Base-by-base conservation (phyloP, 2,888 invertebrate species). In the Leptinotarsa haldemani region DNA sequence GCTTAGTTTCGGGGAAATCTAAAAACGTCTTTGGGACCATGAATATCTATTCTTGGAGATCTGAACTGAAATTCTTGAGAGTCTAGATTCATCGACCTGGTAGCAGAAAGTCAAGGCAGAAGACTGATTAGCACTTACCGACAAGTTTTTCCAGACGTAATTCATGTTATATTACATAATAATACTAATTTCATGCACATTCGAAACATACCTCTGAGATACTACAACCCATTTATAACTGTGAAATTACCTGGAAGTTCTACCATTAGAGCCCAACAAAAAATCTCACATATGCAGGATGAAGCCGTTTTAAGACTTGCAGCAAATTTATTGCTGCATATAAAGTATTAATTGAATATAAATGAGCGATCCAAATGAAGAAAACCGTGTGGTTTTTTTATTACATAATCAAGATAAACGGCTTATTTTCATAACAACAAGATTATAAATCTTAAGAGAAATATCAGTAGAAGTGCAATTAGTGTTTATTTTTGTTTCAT, bases 301-400 rank as follows among this genome's bases (percentile, higher is more conserved):
- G 56, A 3, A 16, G 15, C 16, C 53, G 56, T 56, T 68, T 58
- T 46, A 30, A 56, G 56, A 68, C 56, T 56, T 56, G 56, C 46
- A 46, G 48, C 52, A 58, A 40, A 68, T 58, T 68, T 68, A 68
- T 58, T 56, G 46, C 46, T 68, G 68, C 68, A 68, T 68, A 56
- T 40, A 52, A 25, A 53, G 30, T 30, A 30, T 40, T 53, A 40
- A 56, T 56, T 61, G 25, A 61, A 61, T 61, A 61, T 61, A 61
- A 40, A 61, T 58, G 58, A 13, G 18, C 58, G 20, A 20, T 58
- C 58, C 12, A 58, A 58, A 52, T 20, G 18, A 20, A 25, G 56
- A 18, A 22, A 56, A 61, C 40, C 40, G 12, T 61, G n/a, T n/a
- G n/a, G 15, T 16, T n/a, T 61, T 61, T 61, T 61, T n/a, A 61